These are phyloP conservation scores for Nycteola revayana DNA, from an alignment of 2,888 invertebrate species.

Conservation along the genomic window DNA sequence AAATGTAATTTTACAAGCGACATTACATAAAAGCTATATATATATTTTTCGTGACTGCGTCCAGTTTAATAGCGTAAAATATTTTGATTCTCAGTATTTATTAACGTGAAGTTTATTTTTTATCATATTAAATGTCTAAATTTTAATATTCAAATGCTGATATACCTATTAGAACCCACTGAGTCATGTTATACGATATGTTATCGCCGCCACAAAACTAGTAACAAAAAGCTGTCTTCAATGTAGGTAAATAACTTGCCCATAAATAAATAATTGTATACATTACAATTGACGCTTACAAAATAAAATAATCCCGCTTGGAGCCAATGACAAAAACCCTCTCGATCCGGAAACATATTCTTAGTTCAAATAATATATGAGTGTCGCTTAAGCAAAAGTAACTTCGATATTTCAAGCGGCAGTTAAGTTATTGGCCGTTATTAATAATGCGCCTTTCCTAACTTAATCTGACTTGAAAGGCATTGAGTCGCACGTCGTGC, in stretches of 20 bases:
- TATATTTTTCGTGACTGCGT: slow-evolving; percentile 26
- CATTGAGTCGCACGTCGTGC: slow-evolving; percentile 70
- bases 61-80: slow-evolving; percentile 20
- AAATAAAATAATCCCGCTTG: slow-evolving; percentile 51
- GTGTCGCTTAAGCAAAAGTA: slow-evolving; percentile 77
- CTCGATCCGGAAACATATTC: slow-evolving; percentile 77
- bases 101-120: no score
- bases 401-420: slow-evolving; percentile 76
- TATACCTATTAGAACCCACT: slow-evolving; percentile 1
- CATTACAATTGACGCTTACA: slow-evolving; percentile 39
- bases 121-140: no score
- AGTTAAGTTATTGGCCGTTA: slow-evolving; percentile 78
- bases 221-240: slow-evolving; percentile 20
- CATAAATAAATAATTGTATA: slow-evolving; percentile 34
- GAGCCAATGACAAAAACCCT: slow-evolving; percentile 60
- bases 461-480: slow-evolving; percentile 80
- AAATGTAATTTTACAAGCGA: slow-evolving; percentile 41
- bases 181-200: slow-evolving; percentile 9
- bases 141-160: neutral
- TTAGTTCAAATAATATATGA: slow-evolving; percentile 71
- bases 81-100: no score
- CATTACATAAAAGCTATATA: slow-evolving; percentile 31
- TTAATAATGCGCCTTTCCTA: slow-evolving; percentile 77
- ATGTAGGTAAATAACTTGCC: slow-evolving; percentile 27
- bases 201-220: slow-evolving; percentile 15